Evolutionary conservation across 2,888 invertebrate species (phyloP), one percentile per base, ranked within the genome.

Genomic region (Oegoconia quadripuncta): DNA sequence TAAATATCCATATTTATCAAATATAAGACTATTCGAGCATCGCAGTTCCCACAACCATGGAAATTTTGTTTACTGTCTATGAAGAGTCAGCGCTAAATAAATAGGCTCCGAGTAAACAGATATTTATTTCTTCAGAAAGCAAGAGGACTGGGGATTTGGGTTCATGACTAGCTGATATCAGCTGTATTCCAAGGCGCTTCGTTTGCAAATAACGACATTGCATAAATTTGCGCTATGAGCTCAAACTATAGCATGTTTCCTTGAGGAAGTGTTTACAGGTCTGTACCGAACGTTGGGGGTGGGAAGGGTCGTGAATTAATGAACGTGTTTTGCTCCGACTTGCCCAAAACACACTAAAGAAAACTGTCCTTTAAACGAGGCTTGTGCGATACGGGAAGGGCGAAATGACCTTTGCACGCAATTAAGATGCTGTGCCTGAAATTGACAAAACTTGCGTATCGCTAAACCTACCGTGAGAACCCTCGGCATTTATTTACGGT

Each of bases 101-200:
- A 63, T 33, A 57, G 44, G 54, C 49, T 61, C 48, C 52, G 59
- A 58, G 65, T 65, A 67, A 65, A 64, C 56, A 66, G 48, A 60
- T 60, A 63, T 61, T 56, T 55, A 55, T 50, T 63, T 64, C 55
- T 63, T 58, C 48, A 50, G 52, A 46, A 48, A 59, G 51, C 54
- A 55, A 44, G 39, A 28, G 41, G 41, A 41, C 50, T 58, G 56
- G 64, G 59, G 64, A 59, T 47, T 57, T 48, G 41, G 50, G 57
- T 74, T 70, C 71, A 75, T 75, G 79, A 79, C 78, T 75, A 75
- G 77, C 74, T 77, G 75, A 79, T 76, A 69, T 64, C 66, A 64
- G 63, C 67, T 61, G 61, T 63, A 65, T 63, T 67, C 55, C 59
- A 71, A 63, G 59, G 53, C 58, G 54, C 58, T 65, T 62, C 57